These are phyloP conservation scores for Megaceryle torquata DNA, from an alignment of 2,113 vertebrate genomes.

Conservation along the genomic window DNA sequence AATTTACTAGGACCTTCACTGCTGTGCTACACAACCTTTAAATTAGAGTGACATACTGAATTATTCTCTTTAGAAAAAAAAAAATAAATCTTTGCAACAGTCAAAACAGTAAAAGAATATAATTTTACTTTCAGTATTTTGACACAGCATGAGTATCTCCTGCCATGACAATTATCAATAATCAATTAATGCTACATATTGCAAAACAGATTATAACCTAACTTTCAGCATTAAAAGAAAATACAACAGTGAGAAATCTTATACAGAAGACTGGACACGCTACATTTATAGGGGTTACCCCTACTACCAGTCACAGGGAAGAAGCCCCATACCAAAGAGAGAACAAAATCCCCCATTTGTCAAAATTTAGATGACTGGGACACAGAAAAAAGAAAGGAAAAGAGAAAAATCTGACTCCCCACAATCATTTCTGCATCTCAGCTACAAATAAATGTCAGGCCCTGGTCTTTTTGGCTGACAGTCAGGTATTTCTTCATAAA, in stretches of 20 bases:
- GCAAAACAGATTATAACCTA: neutral
- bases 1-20: neutral
- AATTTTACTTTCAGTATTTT: neutral
- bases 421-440: rapidly evolving
- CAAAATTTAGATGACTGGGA: neutral
- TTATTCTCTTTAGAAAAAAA: neutral
- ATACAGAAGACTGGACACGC: neutral
- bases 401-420: neutral
- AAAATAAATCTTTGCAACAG: neutral
- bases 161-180: neutral
- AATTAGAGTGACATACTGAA: neutral
- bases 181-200: neutral
- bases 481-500: neutral
- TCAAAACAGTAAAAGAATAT: neutral
- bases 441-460: neutral
- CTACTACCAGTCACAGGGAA: neutral
- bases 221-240: neutral
- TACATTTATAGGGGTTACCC: neutral
- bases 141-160: neutral
- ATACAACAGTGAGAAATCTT: neutral
- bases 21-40: neutral
- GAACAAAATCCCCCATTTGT: neutral
- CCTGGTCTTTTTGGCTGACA: neutral
- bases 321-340: neutral
- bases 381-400: neutral